Evolutionary conservation across 2,888 invertebrate genomes (phyloP).

Genomic region (Catocala nupta): DNA sequence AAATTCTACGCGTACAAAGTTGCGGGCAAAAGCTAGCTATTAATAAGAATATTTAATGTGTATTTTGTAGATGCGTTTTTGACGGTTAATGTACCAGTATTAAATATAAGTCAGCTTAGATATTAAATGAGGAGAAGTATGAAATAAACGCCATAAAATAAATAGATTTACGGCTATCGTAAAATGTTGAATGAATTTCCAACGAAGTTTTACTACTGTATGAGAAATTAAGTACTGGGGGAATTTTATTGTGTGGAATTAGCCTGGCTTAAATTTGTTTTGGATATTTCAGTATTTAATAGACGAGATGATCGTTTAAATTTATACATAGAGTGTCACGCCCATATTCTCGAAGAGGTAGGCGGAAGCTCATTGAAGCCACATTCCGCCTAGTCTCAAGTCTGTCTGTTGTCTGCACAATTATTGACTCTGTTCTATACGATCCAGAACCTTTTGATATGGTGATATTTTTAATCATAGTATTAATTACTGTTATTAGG

Average conservation of each 20-base stretch:
- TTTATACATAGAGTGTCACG: background rate
- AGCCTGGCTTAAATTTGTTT: constrained; percentile 1
- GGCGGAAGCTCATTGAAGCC: no score
- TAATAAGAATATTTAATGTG: no score
- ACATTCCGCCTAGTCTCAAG: no score
- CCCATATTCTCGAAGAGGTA: no score
- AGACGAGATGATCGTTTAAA: background rate
- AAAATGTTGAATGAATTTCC: constrained; percentile 48
- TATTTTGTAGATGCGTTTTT: no score
- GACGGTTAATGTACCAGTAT: constrained; percentile 9
- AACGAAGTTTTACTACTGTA: constrained; percentile 41
- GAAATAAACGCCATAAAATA: constrained; percentile 49
- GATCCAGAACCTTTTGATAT: no score
- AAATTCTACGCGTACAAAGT: no score
- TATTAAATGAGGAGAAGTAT: constrained; percentile 34
- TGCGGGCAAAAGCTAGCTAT: no score
- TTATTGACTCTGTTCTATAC: no score
- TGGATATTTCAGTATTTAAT: background rate
- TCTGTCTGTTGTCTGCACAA: no score
- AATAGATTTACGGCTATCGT: constrained; percentile 46
- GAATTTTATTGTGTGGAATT: constrained; percentile 28
- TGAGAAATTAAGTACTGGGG: constrained; percentile 30
- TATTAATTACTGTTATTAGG: no score
- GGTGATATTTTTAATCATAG: no score
- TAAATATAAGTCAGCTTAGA: constrained; percentile 30